Evolutionary conservation across 2,113 vertebrate species (phyloP).

Genomic region (Channa argus): DNA sequence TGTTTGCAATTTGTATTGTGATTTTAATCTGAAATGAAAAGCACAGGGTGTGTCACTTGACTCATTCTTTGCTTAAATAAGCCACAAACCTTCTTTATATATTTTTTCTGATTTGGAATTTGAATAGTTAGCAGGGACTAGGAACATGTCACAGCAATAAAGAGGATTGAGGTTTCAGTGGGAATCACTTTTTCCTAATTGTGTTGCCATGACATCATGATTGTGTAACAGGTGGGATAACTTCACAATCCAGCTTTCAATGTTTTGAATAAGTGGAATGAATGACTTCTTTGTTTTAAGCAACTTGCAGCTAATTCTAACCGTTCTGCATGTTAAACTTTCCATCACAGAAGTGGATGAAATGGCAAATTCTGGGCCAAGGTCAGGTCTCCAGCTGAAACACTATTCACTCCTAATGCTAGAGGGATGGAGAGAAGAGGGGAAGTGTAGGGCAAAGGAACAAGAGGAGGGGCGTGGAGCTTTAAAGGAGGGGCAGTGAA

Average conservation of each 20-base stretch:
- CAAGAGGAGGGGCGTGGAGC: constrained; percentile 1
- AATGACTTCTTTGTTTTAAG: constrained; percentile 62
- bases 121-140: constrained; percentile 27
- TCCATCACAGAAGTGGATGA: constrained; percentile 1
- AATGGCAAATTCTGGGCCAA: neutral
- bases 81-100: constrained; percentile 28
- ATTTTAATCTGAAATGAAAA: constrained; percentile 18
- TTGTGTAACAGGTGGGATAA: constrained; percentile 73
- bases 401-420: constrained; percentile 15
- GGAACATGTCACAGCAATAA: constrained; percentile 26
- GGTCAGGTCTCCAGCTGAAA: neutral
- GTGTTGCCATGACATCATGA: constrained; percentile 63
- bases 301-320: constrained; percentile 37
- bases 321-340: constrained; percentile 31
- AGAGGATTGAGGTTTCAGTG: neutral
- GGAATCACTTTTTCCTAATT: constrained; percentile 70
- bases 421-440: constrained; percentile 20
- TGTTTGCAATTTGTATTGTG: constrained; percentile 44
- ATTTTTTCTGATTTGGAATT: constrained; percentile 7
- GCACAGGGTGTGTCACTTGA: constrained; percentile 37
- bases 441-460: constrained; percentile 7
- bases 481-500: constrained; percentile 17
- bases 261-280: constrained; percentile 32
- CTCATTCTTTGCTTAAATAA: constrained; percentile 16
- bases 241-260: constrained; percentile 26